These are phyloP conservation scores for Aythya baeri DNA, from an alignment of 2,113 vertebrate species.

Conservation along the genomic window DNA sequence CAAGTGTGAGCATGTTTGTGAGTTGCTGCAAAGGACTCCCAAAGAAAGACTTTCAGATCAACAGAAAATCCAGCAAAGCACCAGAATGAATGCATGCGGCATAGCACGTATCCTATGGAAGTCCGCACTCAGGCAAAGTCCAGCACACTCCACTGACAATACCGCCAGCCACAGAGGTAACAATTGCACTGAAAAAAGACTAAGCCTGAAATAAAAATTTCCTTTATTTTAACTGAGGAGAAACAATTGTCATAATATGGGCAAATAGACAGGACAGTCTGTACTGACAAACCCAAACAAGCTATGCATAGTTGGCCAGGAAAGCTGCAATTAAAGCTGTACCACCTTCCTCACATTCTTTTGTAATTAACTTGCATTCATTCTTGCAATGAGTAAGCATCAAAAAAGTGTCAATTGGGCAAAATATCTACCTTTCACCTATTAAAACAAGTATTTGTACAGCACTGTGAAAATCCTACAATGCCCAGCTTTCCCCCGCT, in stretches of 20 bases:
- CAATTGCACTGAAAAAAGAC: not conserved
- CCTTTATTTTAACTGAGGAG: not conserved
- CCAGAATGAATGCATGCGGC: fast-evolving
- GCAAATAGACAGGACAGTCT: not conserved
- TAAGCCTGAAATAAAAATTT: not conserved
- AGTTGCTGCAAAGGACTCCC: not conserved
- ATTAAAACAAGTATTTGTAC: not conserved
- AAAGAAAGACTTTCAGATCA: not conserved
- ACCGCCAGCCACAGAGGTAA: not conserved
- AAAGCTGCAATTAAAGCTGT: not conserved
- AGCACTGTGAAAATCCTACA: not conserved
- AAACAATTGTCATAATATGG: not conserved
- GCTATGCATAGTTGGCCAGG: not conserved
- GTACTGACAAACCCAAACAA: not conserved
- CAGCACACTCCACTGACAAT: not conserved
- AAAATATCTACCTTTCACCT: not conserved
- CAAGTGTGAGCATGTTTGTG: not conserved
- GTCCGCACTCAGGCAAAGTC: not conserved
- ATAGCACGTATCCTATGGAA: fast-evolving
- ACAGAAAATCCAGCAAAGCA: not conserved
- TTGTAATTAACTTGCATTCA: not conserved
- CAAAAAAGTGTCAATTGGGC: not conserved
- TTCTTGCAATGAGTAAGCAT: not conserved
- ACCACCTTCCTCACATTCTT: not conserved
- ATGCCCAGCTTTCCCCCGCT: not conserved